Conservation (phyloP, 2,113 vertebrate species). For the Leucoraja erinaceus region DNA sequence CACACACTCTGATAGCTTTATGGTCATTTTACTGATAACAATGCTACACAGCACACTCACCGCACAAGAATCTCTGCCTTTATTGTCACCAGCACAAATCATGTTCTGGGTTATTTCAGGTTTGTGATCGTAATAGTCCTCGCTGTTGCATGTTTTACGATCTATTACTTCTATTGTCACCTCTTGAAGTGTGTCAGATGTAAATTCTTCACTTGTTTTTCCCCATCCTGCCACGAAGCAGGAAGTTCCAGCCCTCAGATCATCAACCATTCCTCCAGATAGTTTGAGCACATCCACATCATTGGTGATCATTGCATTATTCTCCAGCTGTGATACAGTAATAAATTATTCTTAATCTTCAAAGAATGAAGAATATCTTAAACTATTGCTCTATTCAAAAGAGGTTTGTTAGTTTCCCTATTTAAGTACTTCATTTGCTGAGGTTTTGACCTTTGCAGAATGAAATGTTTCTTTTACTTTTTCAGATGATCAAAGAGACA, state of each 20-base stretch:
- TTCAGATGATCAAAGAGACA: background rate
- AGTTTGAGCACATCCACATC: conserved; percentile 46
- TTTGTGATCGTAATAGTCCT: conserved; percentile 40
- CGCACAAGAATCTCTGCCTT: conserved; percentile 44
- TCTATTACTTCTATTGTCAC: conserved; percentile 56
- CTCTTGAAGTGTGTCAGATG: conserved; percentile 47
- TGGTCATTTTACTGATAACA: background rate
- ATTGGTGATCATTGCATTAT: conserved; percentile 46
- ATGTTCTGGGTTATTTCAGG: conserved; percentile 52
- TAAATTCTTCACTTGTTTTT: accelerated
- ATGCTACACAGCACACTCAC: conserved; percentile 51
- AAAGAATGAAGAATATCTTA: background rate
- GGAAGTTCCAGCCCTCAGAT: conserved; percentile 45
- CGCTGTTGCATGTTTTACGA: conserved; percentile 51
- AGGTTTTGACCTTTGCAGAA: background rate
- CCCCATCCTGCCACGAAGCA: conserved; percentile 62
- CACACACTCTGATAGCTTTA: background rate
- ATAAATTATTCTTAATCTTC: background rate
- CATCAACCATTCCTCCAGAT: conserved; percentile 44
- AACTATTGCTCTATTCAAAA: background rate
- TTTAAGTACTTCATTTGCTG: background rate
- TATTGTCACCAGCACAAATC: conserved; percentile 54
- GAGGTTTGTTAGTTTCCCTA: background rate
- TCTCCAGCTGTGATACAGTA: conserved; percentile 48
- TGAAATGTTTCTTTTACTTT: background rate